Base-by-base conservation (phyloP, 2,888 invertebrate genomes). In the Archips crataeganus region DNA sequence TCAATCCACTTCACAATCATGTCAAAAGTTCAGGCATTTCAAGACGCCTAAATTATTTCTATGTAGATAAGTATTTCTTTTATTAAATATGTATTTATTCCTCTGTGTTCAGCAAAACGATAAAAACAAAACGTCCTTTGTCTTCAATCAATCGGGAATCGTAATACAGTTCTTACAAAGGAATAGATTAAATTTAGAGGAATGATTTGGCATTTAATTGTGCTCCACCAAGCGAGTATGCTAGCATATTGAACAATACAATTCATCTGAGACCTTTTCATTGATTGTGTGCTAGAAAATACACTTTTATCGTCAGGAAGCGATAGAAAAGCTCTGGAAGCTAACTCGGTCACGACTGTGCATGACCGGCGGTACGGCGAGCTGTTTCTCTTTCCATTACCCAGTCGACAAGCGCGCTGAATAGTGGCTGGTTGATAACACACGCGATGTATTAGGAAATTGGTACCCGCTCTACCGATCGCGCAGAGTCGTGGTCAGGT, bases 151-250 rank as follows among this genome's bases (percentile, higher is more conserved):
- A 57, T 57, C 57, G 57, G 2, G 57, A 57, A 57, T 9, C 57
- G 57, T 57, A 32, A 57, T 57, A 57, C 57, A 57, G 57, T 57
- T 57, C 32, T 57, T 57, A 32, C 57, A 57, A 57, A 57, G 57
- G 57, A 57, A 57, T 57, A 57, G 57, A 32, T 32, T 57, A 57
- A 57, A 57, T 57, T 57, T 57, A 32, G 57, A 57, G 57, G 32
- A 57, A 57, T 57, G 57, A 57, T 57, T 57, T 57, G 10, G 10
- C 32, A 32, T 32, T 57, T 57, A 57, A 57, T 57, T 57, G 32
- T 57, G 57, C 57, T 57, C 57, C 3, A 11, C 57, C 57, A 57
- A 32, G 57, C 57, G 57, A 57, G 32, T 32, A 32, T 15, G 39
- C 57, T 54, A 15, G 54, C 57, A 15, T 57, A 57, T 57, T 57